A percentile compares a stretch with the other conserved stretches of the same genome.
Evolutionary conservation across 2,888 invertebrate species (phyloP).

Genomic region (Gonocerus acuteangulatus): DNA sequence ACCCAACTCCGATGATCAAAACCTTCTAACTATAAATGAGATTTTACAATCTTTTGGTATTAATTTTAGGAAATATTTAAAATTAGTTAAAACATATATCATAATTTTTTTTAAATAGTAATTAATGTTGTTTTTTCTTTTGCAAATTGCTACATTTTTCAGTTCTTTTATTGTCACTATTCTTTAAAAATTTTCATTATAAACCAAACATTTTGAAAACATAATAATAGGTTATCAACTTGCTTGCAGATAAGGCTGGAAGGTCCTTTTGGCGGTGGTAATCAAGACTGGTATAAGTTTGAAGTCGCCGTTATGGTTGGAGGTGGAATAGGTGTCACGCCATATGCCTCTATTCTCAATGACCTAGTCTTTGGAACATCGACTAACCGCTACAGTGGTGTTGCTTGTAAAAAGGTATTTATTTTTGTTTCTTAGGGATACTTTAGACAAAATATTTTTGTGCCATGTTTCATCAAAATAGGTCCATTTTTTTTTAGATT

Average conservation of each 20-base stretch:
- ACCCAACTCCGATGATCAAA: no score
- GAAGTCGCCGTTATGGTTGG: constrained; percentile 97
- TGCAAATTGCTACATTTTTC: no score
- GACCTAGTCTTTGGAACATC: constrained; percentile 94
- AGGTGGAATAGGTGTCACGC: constrained; percentile 94
- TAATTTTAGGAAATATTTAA: no score
- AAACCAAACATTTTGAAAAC: no score
- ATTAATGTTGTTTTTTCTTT: no score
- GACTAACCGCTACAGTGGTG: constrained; percentile 91
- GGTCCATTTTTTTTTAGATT: neutral
- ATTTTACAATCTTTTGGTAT: no score
- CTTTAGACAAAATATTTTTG: neutral
- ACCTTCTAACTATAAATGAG: no score
- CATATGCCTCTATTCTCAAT: constrained; percentile 92
- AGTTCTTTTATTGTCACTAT: no score
- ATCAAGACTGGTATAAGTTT: constrained; percentile 97
- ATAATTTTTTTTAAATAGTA: no score
- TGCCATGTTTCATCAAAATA: neutral
- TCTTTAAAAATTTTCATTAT: no score
- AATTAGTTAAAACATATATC: no score
- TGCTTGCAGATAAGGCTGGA: constrained; percentile 58
- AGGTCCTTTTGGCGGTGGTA: constrained; percentile 94
- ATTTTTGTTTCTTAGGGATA: no score
- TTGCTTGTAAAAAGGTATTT: constrained; percentile 85
- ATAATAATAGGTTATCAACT: neutral